Percentiles rank a stretch among this genome's conserved stretches.
Conservation (phyloP, 2,888 invertebrate species). For the Drosophila atripex region DNA sequence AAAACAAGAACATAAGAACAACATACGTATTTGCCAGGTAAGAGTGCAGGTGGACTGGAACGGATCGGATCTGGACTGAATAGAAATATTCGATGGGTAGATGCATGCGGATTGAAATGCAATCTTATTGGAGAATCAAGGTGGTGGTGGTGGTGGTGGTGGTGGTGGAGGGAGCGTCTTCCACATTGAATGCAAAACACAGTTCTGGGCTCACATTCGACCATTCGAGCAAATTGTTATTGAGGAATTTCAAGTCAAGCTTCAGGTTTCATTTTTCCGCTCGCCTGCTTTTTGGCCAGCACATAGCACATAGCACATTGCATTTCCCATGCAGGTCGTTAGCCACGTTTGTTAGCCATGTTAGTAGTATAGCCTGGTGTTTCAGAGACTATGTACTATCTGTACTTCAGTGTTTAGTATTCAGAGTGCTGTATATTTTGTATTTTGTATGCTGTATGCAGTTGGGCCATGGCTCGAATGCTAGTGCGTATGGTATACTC, state of each 20-base stretch:
- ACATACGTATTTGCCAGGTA: neutral
- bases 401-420: neutral
- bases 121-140: constrained; percentile 16
- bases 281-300: constrained; percentile 20
- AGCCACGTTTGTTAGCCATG: constrained; percentile 7
- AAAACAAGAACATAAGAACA: neutral
- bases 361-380: constrained; percentile 17
- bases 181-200: constrained; percentile 19
- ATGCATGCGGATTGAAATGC: constrained; percentile 24
- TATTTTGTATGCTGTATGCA: constrained; percentile 8
- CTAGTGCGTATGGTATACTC: constrained; percentile 84
- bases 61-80: neutral
- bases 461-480: constrained; percentile 31
- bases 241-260: constrained; percentile 23
- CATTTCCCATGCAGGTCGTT: constrained; percentile 37
- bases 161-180: neutral
- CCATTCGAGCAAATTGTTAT: constrained; percentile 30
- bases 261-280: constrained; percentile 10
- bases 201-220: constrained; percentile 15
- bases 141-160: constrained; percentile 1
- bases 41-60: neutral
- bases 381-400: neutral
- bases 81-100: neutral
- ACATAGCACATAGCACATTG: constrained; percentile 16
- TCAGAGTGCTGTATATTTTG: constrained; percentile 8